Evolutionary conservation across 2,888 invertebrate genomes (phyloP).

Genomic region (Rutpela maculata): DNA sequence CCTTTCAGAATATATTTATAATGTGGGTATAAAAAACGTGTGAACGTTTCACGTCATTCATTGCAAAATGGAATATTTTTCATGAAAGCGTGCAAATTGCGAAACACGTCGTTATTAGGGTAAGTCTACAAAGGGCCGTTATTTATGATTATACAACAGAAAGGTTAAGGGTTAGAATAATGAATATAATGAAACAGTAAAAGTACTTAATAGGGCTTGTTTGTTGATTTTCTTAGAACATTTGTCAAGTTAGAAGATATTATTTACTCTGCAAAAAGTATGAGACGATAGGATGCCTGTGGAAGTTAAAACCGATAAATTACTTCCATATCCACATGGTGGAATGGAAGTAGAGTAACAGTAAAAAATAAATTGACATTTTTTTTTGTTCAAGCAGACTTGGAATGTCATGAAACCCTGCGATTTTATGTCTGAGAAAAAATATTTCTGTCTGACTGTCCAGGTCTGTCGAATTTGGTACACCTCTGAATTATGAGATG

Average conservation of each 20-base stretch:
- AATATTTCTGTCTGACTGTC: too few relatives aligned
- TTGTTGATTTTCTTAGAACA: neutral
- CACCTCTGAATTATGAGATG: too few relatives aligned
- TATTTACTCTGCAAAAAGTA: neutral
- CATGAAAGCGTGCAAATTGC: constrained; percentile 8
- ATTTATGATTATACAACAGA: neutral
- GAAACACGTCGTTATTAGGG: neutral
- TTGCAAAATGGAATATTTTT: neutral
- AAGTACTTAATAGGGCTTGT: neutral
- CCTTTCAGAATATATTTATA: neutral
- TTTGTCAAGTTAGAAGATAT: neutral
- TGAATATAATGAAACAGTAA: neutral
- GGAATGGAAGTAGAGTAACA: too few relatives aligned
- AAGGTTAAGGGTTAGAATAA: neutral
- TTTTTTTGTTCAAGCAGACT: too few relatives aligned
- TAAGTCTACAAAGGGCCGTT: neutral
- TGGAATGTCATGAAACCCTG: too few relatives aligned
- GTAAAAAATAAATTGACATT: too few relatives aligned
- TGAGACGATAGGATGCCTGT: too few relatives aligned
- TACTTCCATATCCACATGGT: too few relatives aligned
- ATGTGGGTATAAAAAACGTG: neutral
- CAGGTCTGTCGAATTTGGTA: too few relatives aligned
- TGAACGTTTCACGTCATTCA: neutral
- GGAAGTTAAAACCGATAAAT: too few relatives aligned
- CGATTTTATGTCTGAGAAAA: too few relatives aligned